A percentile compares a stretch with the other conserved stretches of the same genome.
Conservation (phyloP, 2,888 invertebrate species). For the Chalcosyrphus nemorum region DNA sequence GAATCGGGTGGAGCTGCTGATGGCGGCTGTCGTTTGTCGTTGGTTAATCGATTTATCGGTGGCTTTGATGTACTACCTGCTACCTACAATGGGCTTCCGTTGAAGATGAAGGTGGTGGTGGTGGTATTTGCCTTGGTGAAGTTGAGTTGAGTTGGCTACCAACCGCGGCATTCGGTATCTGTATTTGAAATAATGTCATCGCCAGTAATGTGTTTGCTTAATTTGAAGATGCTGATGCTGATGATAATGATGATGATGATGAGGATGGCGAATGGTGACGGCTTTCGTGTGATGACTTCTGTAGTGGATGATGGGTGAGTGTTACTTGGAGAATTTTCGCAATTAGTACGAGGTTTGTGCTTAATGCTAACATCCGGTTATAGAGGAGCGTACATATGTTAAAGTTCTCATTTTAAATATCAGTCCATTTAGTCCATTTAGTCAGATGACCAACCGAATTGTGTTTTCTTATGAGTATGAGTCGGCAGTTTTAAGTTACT, state of each 20-base stretch:
- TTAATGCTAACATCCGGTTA: constrained; percentile 34
- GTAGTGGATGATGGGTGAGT: constrained; percentile 48
- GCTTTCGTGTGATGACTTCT: constrained; percentile 50
- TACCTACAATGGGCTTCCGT: constrained; percentile 71
- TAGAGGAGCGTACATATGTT: no score
- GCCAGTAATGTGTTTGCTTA: constrained; percentile 69
- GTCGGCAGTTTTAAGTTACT: no score
- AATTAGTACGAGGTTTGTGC: constrained; percentile 1
- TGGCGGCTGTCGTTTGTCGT: constrained; percentile 68
- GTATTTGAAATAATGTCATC: constrained; percentile 68
- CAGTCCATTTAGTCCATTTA: no score
- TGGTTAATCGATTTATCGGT: constrained; percentile 70
- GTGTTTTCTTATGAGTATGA: no score
- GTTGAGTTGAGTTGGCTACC: constrained; percentile 67
- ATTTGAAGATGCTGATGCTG: constrained; percentile 54
- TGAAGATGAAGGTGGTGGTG: constrained; percentile 49
- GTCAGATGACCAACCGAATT: no score
- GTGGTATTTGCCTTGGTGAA: constrained; percentile 47
- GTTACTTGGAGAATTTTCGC: constrained; percentile 6
- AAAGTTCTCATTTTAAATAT: no score
- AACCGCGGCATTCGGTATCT: constrained; percentile 63
- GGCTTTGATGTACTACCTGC: constrained; percentile 67
- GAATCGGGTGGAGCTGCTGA: background rate
- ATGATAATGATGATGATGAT: constrained; percentile 18
- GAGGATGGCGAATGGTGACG: constrained; percentile 26